Evolutionary conservation across 1,140 invertebrate genomes (phyloP), one percentile per base, ranked within the genome.

Genomic region (Macrobrachium nipponense): DNA sequence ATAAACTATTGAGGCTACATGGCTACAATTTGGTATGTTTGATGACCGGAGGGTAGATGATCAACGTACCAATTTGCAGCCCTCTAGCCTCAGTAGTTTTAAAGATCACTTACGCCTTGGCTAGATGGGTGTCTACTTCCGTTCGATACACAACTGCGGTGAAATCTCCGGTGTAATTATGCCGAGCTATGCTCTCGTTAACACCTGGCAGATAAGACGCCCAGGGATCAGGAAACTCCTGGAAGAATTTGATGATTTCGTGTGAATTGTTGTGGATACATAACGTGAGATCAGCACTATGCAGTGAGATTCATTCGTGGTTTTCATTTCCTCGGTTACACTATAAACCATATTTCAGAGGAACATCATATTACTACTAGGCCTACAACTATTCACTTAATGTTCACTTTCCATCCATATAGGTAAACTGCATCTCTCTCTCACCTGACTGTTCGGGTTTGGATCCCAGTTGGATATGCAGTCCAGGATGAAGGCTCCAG

Each of bases 401-500:
- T 36, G 27, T 36, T 36, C 27, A 36, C 27, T 36, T 36, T 36
- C 4, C 27, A 36, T 1, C 27, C n/a, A n/a, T n/a, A n/a, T n/a
- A 36, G 27, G 27, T 36, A 36, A 36, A 36, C 27, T 36, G 27
- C 27, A 36, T 36, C 27, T 36, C 27, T 36, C 27, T 14, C 90
- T 85, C 5, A 89, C 90, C 89, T 92, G 92, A 11, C 91, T 90
- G 11, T 88, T 80, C 6, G 89, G 87, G 10, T 86, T 88, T 12
- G 90, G 90, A 88, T 92, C 91, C 77, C 90, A 92, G 87, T 92
- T 91, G 84, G 91, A 89, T 20, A 92, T 89, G 59, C 91, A 91
- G 87, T 92, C 92, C 82, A 92, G 82, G 58, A 92, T 91, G 81
- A 91, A 92, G 0, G 92, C 92, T 23, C 92, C 92, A 88, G 90